Evolutionary conservation across 2,797 vertebrate species (phyloP), one percentile per base, ranked within the genome.

Genomic region (Bovichtus diacanthus): DNA sequence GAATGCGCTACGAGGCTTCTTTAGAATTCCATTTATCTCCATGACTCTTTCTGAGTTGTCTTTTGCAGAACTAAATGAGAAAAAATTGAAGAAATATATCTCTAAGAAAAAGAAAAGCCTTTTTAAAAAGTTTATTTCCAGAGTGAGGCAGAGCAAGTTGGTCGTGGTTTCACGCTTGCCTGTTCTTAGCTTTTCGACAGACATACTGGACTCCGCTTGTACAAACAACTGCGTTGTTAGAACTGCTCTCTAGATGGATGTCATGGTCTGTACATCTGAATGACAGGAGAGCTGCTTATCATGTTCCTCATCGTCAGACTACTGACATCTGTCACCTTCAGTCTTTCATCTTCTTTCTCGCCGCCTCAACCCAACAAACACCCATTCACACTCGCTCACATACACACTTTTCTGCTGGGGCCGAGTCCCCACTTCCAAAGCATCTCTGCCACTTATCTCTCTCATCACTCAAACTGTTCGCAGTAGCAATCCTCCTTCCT

Each of bases 401-500:
- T 4, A 31, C 75, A 76, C 85, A 61, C 74, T 70, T 61, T 55
- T 84, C 79, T 67, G 66, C 85, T 9, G 23, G 64, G 46, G 23
- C 69, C 9, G 34, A 88, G 85, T 90, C 79, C 85, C 84, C 88
- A 69, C 90, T 88, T 93, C 88, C 83, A 78, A 90, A 91, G 87
- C 92, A 92, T 94, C 93, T 84, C 88, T 76, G 82, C 87, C 91
- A 90, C 92, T 94, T 94, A 93, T 86, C 90, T 83, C 88, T 83
- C 87, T 94, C 93, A 94, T 94, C 92, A 90, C 89, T 94, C 93
- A 94, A 89, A 87, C 68, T 13, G 86, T 82, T 86, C 81, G 49
- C 83, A 58, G 79, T 59, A 72, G 81, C 87, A 60, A 83, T 82
- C 75, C 64, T 80, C 67, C 76, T 85, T 82, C 75, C 81, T 85